Percentiles rank a stretch among this genome's conserved stretches.
Conservation (phyloP, 2,888 invertebrate genomes). For the Adelphocoris suturalis region DNA sequence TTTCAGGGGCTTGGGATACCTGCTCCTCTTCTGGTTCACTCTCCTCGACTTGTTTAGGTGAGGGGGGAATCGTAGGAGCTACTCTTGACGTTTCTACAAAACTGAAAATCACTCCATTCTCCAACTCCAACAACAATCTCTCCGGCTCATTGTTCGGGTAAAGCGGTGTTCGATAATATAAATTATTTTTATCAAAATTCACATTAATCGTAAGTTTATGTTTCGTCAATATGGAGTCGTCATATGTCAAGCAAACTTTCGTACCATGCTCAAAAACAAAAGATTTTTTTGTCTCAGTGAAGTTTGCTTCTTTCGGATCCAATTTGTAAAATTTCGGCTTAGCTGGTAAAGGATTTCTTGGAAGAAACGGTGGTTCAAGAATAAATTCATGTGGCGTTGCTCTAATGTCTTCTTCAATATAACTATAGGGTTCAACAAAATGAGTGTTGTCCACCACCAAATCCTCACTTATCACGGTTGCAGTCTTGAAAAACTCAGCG, state of each 20-base stretch:
- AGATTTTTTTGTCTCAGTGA: conserved; percentile 58
- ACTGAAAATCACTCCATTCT: conserved; percentile 63
- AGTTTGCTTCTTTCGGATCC: neutral
- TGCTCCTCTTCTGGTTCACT: conserved; percentile 13
- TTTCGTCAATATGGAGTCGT: conserved; percentile 46
- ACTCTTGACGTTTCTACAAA: conserved; percentile 46
- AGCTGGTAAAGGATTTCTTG: neutral
- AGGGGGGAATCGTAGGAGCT: neutral
- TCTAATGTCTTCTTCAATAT: conserved; percentile 43
- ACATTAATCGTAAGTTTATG: conserved; percentile 47
- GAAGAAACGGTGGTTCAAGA: conserved; percentile 29
- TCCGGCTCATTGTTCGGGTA: conserved; percentile 29
- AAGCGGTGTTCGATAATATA: conserved; percentile 57
- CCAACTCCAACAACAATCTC: conserved; percentile 47
- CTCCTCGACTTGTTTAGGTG: neutral
- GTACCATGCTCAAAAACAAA: conserved; percentile 54
- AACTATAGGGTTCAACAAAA: conserved; percentile 66
- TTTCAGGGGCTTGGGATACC: neutral
- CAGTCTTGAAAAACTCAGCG: conserved; percentile 52
- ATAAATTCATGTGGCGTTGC: neutral
- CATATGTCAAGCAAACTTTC: conserved; percentile 43
- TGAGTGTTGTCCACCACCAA: conserved; percentile 48
- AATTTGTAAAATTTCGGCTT: conserved; percentile 43
- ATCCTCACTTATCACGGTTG: conserved; percentile 47
- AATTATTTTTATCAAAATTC: conserved; percentile 4